phyloP scores from a whole-genome alignment of 2,888 invertebrate species.

The Luperina testacea region DNA sequence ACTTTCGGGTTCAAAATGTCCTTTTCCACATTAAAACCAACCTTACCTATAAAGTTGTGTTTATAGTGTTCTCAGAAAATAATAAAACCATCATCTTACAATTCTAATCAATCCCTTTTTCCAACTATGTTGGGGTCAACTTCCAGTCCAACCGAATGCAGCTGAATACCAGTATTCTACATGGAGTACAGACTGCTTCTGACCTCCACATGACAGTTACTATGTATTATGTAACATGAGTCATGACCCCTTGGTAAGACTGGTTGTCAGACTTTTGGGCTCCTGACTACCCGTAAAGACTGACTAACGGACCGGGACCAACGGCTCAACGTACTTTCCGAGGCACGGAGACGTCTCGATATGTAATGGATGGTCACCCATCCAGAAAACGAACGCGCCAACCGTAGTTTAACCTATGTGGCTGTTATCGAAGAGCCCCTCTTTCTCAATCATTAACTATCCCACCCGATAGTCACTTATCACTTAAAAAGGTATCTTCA shows the following conservation, averaged over 20 bases:
- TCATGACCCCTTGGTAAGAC: neutral
- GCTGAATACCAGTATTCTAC: neutral
- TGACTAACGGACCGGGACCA: neutral
- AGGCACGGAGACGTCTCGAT: neutral
- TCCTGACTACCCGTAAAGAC: neutral
- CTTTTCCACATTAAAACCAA: neutral
- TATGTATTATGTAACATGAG: too few relatives aligned
- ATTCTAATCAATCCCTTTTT: neutral
- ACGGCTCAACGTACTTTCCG: neutral
- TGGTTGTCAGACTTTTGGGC: neutral
- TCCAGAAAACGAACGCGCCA: neutral
- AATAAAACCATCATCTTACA: neutral
- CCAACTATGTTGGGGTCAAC: neutral
- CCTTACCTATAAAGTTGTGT: neutral
- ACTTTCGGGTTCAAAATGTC: neutral
- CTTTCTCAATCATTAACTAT: conserved; percentile 35
- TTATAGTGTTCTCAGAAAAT: neutral
- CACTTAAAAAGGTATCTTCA: conserved; percentile 9
- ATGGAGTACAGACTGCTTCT: neutral
- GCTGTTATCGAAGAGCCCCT: neutral
- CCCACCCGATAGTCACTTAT: neutral
- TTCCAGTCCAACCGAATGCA: neutral
- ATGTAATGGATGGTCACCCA: neutral
- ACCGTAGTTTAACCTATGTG: neutral
- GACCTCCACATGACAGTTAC: neutral